Evolutionary conservation across 2,113 vertebrate species (phyloP).

Genomic region (Tautogolabrus adspersus): DNA sequence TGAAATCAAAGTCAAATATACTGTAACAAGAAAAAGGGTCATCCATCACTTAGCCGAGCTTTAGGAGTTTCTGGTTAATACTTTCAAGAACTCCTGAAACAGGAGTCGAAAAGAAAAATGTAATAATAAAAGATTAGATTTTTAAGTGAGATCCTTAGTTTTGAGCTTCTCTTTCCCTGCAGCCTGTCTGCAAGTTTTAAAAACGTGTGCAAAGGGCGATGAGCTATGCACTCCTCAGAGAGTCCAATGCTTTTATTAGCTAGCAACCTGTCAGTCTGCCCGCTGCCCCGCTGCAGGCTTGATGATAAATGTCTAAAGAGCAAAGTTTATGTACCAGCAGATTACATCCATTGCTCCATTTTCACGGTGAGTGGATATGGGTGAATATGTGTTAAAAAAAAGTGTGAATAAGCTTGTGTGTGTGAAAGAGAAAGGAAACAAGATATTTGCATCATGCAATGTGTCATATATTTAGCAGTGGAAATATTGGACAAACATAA

Average conservation of each 20-base stretch:
- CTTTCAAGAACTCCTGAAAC: background rate
- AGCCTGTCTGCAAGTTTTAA: slow-evolving; percentile 23
- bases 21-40: background rate
- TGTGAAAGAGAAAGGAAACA: background rate
- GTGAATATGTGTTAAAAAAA: slow-evolving; percentile 5
- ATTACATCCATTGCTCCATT: slow-evolving; percentile 27
- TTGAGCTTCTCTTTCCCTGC: background rate
- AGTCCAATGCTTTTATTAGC: slow-evolving; percentile 62
- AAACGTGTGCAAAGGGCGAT: slow-evolving; percentile 26
- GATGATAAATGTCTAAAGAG: slow-evolving; percentile 47
- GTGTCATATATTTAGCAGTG: slow-evolving; percentile 18
- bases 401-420: background rate
- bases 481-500: slow-evolving; percentile 10
- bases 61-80: background rate
- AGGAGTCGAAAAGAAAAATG: background rate
- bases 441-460: background rate
- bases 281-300: slow-evolving; percentile 20
- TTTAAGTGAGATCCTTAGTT: background rate
- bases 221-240: slow-evolving; percentile 36
- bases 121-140: background rate
- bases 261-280: slow-evolving; percentile 44
- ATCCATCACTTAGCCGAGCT: background rate
- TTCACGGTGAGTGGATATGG: slow-evolving; percentile 5
- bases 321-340: slow-evolving; percentile 34
- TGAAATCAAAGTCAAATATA: background rate